Evolutionary conservation across 2,113 vertebrate genomes (phyloP).

Genomic region (Paraplagusia blochii): DNA sequence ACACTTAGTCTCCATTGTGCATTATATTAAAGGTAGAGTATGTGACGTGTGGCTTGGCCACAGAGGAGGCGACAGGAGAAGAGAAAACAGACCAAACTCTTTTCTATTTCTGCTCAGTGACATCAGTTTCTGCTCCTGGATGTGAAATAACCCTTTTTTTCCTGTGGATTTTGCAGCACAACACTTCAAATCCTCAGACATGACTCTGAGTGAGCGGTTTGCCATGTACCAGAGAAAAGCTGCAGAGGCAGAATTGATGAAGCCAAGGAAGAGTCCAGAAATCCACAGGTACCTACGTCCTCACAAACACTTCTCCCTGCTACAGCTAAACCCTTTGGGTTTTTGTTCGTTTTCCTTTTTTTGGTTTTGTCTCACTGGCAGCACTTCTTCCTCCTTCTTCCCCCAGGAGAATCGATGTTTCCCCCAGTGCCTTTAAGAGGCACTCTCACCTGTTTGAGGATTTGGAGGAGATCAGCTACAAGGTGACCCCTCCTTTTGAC

Average conservation of each 20-base stretch:
- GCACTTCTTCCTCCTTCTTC: constrained; percentile 2
- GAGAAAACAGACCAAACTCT: not conserved
- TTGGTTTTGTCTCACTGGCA: not conserved
- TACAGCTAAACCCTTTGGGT: not conserved
- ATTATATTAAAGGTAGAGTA: constrained; percentile 92
- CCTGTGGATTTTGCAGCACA: constrained; percentile 79
- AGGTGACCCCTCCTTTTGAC: constrained; percentile 89
- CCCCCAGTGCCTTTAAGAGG: constrained; percentile 99
- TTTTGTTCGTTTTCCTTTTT: no score
- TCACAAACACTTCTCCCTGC: rapidly evolving
- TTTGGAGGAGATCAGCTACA: constrained; percentile 88
- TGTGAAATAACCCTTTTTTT: not conserved
- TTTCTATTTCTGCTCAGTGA: no score
- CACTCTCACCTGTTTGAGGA: constrained; percentile 96
- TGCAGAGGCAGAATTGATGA: constrained; percentile 90
- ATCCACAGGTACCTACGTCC: constrained; percentile 87
- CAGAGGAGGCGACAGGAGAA: not conserved
- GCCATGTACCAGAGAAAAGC: constrained; percentile 97
- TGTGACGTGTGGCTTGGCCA: not conserved
- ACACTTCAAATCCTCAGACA: constrained; percentile 90
- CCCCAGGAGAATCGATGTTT: constrained; percentile 98
- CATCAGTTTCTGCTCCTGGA: not conserved
- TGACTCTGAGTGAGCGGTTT: constrained; percentile 96
- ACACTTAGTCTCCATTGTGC: constrained; percentile 96
- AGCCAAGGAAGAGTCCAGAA: constrained; percentile 96